Percentiles rank a stretch among this genome's conserved stretches.
Conservation (phyloP, 2,113 vertebrate species). For the Cisticola juncidis region DNA sequence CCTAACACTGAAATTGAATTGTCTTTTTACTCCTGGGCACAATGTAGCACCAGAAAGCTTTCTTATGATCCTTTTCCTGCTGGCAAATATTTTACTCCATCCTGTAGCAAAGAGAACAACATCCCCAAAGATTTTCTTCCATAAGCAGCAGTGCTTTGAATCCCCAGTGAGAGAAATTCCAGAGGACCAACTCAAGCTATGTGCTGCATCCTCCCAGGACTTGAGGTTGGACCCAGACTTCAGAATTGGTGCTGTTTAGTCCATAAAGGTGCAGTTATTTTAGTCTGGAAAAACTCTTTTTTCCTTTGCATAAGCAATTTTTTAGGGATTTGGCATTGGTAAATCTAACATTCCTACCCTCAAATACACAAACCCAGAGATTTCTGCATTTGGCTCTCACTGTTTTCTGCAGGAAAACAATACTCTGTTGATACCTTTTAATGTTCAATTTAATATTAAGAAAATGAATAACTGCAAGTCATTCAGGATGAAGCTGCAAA, state of each 20-base stretch:
- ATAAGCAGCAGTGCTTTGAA: neutral
- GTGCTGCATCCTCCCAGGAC: neutral
- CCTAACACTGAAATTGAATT: neutral
- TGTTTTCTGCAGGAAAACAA: neutral
- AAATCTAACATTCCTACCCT: neutral
- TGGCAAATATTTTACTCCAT: neutral
- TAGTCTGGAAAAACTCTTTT: neutral
- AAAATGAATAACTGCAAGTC: neutral
- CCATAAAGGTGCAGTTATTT: neutral
- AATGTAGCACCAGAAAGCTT: neutral
- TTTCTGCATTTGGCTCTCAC: accelerated
- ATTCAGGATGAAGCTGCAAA: neutral
- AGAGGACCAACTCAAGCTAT: neutral
- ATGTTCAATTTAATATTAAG: neutral
- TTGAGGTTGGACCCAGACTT: neutral
- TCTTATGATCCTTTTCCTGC: neutral
- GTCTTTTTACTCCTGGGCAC: neutral
- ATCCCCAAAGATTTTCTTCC: neutral
- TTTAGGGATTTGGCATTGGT: neutral
- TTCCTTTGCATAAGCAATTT: neutral
- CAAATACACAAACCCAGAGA: neutral
- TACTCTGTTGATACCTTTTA: neutral
- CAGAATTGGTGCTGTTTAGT: neutral
- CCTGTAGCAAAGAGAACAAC: neutral
- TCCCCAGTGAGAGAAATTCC: neutral